Conservation (phyloP, 2,888 invertebrate species). For the Hydrotaea cyrtoneurina region DNA sequence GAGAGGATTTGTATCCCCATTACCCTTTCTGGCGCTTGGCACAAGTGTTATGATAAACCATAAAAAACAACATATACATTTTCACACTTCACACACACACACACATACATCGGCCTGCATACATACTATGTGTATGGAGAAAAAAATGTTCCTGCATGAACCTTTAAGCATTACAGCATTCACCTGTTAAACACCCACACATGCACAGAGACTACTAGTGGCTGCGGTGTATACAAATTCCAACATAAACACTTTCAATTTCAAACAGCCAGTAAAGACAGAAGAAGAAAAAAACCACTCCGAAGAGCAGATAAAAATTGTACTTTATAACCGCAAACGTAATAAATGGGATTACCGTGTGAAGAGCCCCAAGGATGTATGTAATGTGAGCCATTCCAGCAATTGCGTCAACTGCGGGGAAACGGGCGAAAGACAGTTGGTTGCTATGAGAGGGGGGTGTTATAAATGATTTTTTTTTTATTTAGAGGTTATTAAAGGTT, state of each 20-base stretch:
- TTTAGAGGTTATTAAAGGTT: too few species aligned
- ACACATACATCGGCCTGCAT: not conserved
- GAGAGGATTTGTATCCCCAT: not conserved
- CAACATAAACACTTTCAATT: constrained; percentile 66
- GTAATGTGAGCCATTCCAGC: not conserved
- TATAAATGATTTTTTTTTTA: too few species aligned
- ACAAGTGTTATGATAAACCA: constrained; percentile 3
- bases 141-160: constrained; percentile 48
- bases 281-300: not conserved
- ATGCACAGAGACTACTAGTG: not conserved
- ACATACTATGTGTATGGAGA: not conserved
- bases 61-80: constrained; percentile 22
- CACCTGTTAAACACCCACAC: constrained; percentile 11
- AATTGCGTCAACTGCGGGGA: not conserved
- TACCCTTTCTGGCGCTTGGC: not conserved
- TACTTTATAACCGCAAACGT: constrained; percentile 69
- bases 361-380: not conserved
- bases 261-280: constrained; percentile 29
- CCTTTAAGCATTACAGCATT: constrained; percentile 57
- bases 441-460: too few species aligned
- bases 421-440: too few species aligned
- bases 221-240: constrained; percentile 34
- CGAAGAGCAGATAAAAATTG: constrained; percentile 38
- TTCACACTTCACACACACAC: not conserved
- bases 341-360: constrained; percentile 61